Conservation (phyloP, 2,113 vertebrate genomes). For the Nycticryphes semicollaris region DNA sequence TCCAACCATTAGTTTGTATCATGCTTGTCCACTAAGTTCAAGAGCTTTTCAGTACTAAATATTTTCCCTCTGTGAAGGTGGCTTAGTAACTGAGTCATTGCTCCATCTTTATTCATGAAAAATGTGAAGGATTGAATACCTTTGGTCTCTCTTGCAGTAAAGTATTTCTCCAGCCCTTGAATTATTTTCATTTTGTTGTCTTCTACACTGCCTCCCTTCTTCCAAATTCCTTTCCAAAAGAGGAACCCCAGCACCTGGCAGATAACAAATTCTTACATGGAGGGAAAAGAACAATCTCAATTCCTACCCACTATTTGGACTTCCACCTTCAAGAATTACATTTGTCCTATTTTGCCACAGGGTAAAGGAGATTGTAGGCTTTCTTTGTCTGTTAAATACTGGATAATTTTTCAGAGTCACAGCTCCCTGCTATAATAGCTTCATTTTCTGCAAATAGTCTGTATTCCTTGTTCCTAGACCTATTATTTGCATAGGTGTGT, state of each 20-base stretch:
- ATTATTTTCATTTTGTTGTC: neutral
- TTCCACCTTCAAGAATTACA: neutral
- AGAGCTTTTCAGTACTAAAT: neutral
- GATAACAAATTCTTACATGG: neutral
- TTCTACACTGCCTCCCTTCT: neutral
- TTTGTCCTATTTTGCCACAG: neutral
- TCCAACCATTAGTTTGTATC: neutral
- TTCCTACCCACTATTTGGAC: neutral
- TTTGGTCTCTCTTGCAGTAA: neutral
- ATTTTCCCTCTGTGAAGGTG: neutral
- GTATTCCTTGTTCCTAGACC: neutral
- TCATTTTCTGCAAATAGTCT: neutral
- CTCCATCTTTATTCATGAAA: neutral
- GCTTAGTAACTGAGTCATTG: neutral
- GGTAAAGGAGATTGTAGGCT: neutral
- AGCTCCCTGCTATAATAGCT: neutral
- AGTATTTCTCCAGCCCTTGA: neutral
- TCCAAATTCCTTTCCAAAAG: neutral
- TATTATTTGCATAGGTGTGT: neutral
- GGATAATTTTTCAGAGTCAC: neutral
- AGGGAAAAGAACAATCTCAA: neutral
- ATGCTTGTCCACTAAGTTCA: neutral
- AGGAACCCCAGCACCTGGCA: accelerated
- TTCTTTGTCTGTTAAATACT: neutral
- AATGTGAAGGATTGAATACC: neutral